Conservation (phyloP, 2,888 invertebrate species). For the Neoaliturus tenellus region DNA sequence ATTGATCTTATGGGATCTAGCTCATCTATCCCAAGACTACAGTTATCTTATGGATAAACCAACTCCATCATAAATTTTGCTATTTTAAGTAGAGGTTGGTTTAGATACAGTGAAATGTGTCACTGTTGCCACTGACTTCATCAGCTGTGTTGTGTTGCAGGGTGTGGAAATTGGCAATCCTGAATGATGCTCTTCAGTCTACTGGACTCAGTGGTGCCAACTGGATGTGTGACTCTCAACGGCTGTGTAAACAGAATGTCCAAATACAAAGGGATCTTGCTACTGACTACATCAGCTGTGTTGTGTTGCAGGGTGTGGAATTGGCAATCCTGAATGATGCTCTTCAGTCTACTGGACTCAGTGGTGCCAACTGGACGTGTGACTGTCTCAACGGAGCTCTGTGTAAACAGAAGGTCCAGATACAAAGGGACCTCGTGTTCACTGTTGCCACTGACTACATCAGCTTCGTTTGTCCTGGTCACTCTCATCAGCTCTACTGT, state of each 20-base stretch:
- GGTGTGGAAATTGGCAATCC: slow-evolving; percentile 63
- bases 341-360: slow-evolving; percentile 65
- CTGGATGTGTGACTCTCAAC: slow-evolving; percentile 80
- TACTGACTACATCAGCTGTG: slow-evolving; percentile 82
- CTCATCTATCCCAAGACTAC: no score
- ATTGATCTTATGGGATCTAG: no score
- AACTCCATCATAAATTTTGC: no score
- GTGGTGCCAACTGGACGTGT: slow-evolving; percentile 75
- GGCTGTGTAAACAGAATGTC: slow-evolving; percentile 83
- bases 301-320: slow-evolving; percentile 56
- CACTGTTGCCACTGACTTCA: no score
- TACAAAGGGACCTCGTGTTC: slow-evolving; percentile 79
- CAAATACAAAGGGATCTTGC: slow-evolving; percentile 78
- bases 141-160: slow-evolving; percentile 59
- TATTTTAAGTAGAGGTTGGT: no score
- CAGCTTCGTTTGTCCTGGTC: slow-evolving; percentile 86
- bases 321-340: slow-evolving; percentile 64
- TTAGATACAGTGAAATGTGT: no score
- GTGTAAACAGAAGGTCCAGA: slow-evolving; percentile 82
- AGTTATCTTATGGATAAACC: no score
- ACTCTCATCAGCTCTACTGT: slow-evolving; percentile 85
- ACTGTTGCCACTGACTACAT: slow-evolving; percentile 83
- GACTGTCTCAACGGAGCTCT: slow-evolving; percentile 80
- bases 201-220: slow-evolving; percentile 69
- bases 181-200: slow-evolving; percentile 65